Evolutionary conservation across 2,797 vertebrate species (phyloP).

Genomic region (Syndactyla subalaris): DNA sequence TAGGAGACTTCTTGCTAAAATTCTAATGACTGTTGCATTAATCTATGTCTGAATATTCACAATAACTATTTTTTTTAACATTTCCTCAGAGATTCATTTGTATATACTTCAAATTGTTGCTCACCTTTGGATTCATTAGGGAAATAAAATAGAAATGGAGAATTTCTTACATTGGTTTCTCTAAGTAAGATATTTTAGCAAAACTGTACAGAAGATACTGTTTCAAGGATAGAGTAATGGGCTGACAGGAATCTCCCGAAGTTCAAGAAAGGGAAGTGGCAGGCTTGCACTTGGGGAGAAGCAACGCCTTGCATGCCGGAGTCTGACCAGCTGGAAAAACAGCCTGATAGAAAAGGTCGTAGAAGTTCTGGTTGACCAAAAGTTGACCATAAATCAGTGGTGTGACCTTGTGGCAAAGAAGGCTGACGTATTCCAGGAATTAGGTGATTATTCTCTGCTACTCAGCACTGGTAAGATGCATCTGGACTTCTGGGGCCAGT

Average conservation of each 20-base stretch:
- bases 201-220: not conserved
- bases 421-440: fast-evolving
- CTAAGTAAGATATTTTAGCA: not conserved
- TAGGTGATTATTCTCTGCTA: not conserved
- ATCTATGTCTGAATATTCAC: not conserved
- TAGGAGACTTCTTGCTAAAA: slow-evolving; percentile 9
- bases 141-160: not conserved
- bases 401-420: not conserved
- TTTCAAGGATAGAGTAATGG: not conserved
- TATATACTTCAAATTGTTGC: not conserved
- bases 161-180: not conserved
- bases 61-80: not conserved
- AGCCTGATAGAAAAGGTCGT: not conserved
- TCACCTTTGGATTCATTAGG: not conserved
- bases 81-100: not conserved
- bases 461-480: not conserved
- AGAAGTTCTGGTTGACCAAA: not conserved
- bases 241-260: not conserved
- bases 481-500: not conserved
- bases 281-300: not conserved
- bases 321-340: not conserved
- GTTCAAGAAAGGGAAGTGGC: not conserved
- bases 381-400: not conserved
- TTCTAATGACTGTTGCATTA: not conserved
- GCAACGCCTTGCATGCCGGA: fast-evolving